phyloP scores from a whole-genome alignment of 1,140 invertebrate genomes.

The Dreissena rostriformis region DNA sequence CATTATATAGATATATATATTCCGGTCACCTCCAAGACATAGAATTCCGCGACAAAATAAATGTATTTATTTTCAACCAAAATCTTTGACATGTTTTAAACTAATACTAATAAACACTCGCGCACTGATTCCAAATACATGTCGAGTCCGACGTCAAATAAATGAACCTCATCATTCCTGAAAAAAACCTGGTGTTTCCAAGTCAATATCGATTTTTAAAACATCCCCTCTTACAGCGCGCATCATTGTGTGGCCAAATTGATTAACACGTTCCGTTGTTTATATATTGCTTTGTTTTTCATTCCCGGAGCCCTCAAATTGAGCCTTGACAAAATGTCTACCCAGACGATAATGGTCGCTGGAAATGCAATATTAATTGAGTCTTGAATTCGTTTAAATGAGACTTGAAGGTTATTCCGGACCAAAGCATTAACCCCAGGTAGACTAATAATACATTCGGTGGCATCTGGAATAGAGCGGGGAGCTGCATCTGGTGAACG shows the following conservation, averaged over 20 bases:
- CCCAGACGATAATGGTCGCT: neutral
- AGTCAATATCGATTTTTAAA: too few species aligned
- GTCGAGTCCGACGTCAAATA: too few species aligned
- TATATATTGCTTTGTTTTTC: neutral
- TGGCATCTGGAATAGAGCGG: neutral
- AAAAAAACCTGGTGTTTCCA: too few species aligned
- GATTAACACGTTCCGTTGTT: constrained; percentile 2
- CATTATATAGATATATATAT: too few species aligned
- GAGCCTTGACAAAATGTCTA: constrained; percentile 2
- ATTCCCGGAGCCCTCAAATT: neutral
- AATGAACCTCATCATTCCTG: too few species aligned
- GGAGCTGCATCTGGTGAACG: neutral
- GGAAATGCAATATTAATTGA: neutral
- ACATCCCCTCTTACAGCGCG: neutral
- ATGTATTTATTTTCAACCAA: too few species aligned
- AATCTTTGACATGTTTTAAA: too few species aligned
- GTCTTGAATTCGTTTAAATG: neutral
- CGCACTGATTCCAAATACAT: neutral
- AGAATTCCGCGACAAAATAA: too few species aligned
- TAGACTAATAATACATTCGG: neutral
- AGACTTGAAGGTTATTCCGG: neutral
- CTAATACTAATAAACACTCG: too few species aligned
- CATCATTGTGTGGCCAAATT: neutral
- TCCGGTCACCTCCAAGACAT: too few species aligned
- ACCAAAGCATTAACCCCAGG: neutral